Evolutionary conservation across 2,888 invertebrate genomes (phyloP).

Genomic region (Lagria hirta): DNA sequence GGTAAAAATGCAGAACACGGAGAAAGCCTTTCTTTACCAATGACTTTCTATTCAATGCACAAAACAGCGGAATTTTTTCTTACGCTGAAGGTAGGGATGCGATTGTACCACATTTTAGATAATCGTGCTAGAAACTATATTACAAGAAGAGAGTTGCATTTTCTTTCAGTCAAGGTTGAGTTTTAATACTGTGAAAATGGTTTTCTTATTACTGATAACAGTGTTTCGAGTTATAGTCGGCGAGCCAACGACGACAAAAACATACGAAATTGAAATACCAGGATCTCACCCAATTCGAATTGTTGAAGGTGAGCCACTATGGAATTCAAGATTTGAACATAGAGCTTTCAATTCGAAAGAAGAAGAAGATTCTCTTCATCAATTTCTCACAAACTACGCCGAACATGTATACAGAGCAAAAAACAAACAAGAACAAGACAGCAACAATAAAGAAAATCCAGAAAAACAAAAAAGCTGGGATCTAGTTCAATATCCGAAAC

Average conservation of each 20-base stretch:
- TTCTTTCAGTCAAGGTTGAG: slow-evolving; percentile 41
- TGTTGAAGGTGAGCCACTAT: slow-evolving; percentile 55
- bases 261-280: slow-evolving; percentile 60
- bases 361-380: slow-evolving; percentile 57
- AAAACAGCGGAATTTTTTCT: slow-evolving; percentile 36
- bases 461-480: slow-evolving; percentile 59
- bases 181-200: slow-evolving; percentile 35
- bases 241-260: slow-evolving; percentile 49
- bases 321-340: slow-evolving; percentile 17
- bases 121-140: slow-evolving; percentile 45
- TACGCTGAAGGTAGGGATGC: slow-evolving; percentile 35
- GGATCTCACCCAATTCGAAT: slow-evolving; percentile 61
- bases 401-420: slow-evolving; percentile 42
- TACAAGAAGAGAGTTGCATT: slow-evolving; percentile 35
- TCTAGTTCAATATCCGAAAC: slow-evolving; percentile 54
- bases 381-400: slow-evolving; percentile 63
- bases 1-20: slow-evolving; percentile 24
- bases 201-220: slow-evolving; percentile 26
- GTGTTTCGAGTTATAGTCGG: slow-evolving; percentile 15
- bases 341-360: slow-evolving; percentile 48
- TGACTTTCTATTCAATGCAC: slow-evolving; percentile 33
- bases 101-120: slow-evolving; percentile 46
- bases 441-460: slow-evolving; percentile 25
- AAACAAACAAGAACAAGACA: slow-evolving; percentile 23
- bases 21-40: slow-evolving; percentile 28